A percentile compares a stretch with the other conserved stretches of the same genome.
Evolutionary conservation across 2,113 vertebrate genomes (phyloP).

Genomic region (Chrysemys picta): DNA sequence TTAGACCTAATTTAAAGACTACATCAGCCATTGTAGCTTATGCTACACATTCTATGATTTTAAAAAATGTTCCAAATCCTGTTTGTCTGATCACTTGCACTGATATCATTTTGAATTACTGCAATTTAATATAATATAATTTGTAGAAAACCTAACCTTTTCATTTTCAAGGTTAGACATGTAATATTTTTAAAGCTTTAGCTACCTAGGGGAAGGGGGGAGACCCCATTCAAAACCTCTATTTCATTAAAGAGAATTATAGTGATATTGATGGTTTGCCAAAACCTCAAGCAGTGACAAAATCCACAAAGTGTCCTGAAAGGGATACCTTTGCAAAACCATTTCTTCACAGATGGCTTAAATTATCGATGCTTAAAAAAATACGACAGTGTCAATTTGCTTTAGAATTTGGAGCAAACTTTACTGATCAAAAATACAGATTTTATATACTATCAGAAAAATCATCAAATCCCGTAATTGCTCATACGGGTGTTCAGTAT

Average conservation of each 20-base stretch:
- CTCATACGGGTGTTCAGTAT: slow-evolving; percentile 58
- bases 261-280: slow-evolving; percentile 86
- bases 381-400: slow-evolving; percentile 84
- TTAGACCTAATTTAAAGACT: slow-evolving; percentile 3
- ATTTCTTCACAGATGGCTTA: slow-evolving; percentile 88
- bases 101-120: slow-evolving; percentile 19
- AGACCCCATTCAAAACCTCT: slow-evolving; percentile 75
- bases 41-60: not conserved
- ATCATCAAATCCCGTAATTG: slow-evolving; percentile 62
- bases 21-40: not conserved
- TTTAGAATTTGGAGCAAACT: slow-evolving; percentile 74
- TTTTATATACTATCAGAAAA: slow-evolving; percentile 66
- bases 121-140: not conserved
- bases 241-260: slow-evolving; percentile 88
- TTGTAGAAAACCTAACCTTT: slow-evolving; percentile 43
- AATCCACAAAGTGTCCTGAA: slow-evolving; percentile 91
- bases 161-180: slow-evolving; percentile 5
- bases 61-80: not conserved
- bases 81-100: not conserved
- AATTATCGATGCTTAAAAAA: slow-evolving; percentile 90
- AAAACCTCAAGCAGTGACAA: slow-evolving; percentile 94
- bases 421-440: slow-evolving; percentile 76
- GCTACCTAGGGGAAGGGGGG: slow-evolving; percentile 22
- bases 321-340: slow-evolving; percentile 87
- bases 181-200: slow-evolving; percentile 53